Evolutionary conservation across 2,888 invertebrate genomes (phyloP), one percentile per base, ranked within the genome.

Genomic region (Diadromus collaris): DNA sequence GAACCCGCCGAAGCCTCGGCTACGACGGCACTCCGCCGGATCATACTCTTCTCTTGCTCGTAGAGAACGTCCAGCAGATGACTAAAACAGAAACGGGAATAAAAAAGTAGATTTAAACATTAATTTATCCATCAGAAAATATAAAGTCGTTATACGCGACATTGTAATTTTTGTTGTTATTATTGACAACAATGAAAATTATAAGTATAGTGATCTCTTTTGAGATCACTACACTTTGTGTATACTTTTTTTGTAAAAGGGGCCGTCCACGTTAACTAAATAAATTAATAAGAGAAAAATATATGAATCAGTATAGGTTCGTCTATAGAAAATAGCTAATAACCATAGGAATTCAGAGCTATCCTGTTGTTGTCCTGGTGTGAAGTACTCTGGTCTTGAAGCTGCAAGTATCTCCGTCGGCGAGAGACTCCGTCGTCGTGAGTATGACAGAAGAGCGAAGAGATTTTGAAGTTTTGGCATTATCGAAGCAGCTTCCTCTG

Each of bases 261-360:
- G n/a, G n/a, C n/a, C n/a, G n/a, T n/a, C n/a, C n/a, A n/a, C n/a
- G n/a, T n/a, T n/a, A n/a, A n/a, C n/a, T n/a, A n/a, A n/a, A n/a
- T n/a, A n/a, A n/a, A n/a, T n/a, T n/a, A n/a, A n/a, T 16, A 51
- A 1, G 6, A 1, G 5, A 13, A 24, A 51, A 65, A 48, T 32
- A 0, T 7, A 41, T 44, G 27, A 58, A 7, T 19, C 63, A 54
- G 68, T 21, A 1, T 13, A 51, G 7, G 21, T 51, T 51, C 13
- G 1, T 13, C 51, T 24, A 24, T 10, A 51, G 24, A 24, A 24
- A 13, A 51, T 51, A 24, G 10, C 21, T 51, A 5, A 21, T 86
- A 87, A 96, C 91, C 95, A 95, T 72, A 97, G 91, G 91, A 96
- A 97, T 91, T 97, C 97, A 0, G 96, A 96, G 90, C 97, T 97